Percentiles rank a stretch among this genome's conserved stretches.
Evolutionary conservation across 2,797 vertebrate genomes (phyloP).

Genomic region (Coregonus ussuriensis): DNA sequence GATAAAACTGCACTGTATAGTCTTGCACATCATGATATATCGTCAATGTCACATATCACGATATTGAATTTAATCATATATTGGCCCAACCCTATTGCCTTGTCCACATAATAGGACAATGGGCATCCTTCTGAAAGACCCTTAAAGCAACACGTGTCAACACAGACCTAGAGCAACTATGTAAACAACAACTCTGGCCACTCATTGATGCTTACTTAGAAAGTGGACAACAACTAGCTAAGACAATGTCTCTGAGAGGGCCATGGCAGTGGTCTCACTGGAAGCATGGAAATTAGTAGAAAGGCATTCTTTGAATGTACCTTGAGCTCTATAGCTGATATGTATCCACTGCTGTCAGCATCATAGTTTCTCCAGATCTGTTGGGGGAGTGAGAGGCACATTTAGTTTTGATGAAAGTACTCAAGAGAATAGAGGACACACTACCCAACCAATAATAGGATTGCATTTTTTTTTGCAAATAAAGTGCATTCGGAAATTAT

Average conservation of each 20-base stretch:
- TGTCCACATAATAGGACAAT: not conserved
- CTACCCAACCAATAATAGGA: not conserved
- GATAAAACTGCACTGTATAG: too few relatives aligned
- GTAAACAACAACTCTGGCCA: not conserved
- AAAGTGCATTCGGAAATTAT: too few relatives aligned
- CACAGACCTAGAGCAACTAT: not conserved
- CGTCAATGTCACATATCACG: too few relatives aligned
- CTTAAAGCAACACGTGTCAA: not conserved
- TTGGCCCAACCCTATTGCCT: too few relatives aligned
- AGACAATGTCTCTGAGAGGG: not conserved
- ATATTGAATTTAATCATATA: too few relatives aligned
- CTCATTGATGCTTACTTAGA: not conserved
- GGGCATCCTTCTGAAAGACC: not conserved
- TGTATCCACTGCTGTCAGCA: slow-evolving; percentile 90
- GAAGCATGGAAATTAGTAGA: not conserved
- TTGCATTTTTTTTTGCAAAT: too few relatives aligned
- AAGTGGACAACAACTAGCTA: not conserved
- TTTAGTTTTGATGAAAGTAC: not conserved
- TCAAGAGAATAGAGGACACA: slow-evolving; percentile 21
- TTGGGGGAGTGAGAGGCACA: not conserved
- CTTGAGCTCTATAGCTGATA: slow-evolving; percentile 85
- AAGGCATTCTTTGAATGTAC: slow-evolving; percentile 61
- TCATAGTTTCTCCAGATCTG: slow-evolving; percentile 94
- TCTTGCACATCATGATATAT: too few relatives aligned
- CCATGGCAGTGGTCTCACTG: not conserved